Evolutionary conservation across 2,888 invertebrate genomes (phyloP), one percentile per base, ranked within the genome.

Genomic region (Phytoseiulus persimilis): DNA sequence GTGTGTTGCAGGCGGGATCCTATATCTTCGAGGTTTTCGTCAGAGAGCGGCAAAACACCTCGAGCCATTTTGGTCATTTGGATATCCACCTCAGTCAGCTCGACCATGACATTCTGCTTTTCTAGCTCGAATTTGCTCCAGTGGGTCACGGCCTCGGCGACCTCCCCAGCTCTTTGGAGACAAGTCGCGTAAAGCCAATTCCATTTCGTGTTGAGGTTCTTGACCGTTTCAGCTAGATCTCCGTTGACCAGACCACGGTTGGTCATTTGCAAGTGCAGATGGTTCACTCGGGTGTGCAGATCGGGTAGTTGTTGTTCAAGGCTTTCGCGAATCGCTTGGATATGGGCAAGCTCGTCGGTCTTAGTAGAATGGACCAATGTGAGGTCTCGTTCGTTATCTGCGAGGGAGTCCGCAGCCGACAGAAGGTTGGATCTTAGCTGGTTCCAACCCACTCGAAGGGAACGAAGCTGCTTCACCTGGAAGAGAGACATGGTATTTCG

Each of bases 61-160:
- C 39, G 11, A 3, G 87, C 87, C 87, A 87, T 87, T 45, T 87
- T 87, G 5, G 87, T 87, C 87, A 87, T 87, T 45, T 87, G 87
- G 39, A 87, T 87, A 23, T 87, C 87, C n/a, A 87, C 87, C 23
- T 87, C 87, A 0, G 87, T 87, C 31, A 87, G 39, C 87, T 33
- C 87, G 87, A 87, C 87, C 87, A 87, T 87, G 39, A 87, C 87
- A 31, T 87, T 87, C 6, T 87, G 87, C 33, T 87, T 87, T n/a
- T 87, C 87, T 28, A 87, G 31, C 39, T 87, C 87, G 87, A 87
- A 87, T 39, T 32, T 31, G 87, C 87, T 87, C 87, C 87, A 87
- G 32, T 87, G 87, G 32, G 87, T 39, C 45, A 87, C 87, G n/a
- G 87, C 87, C 23, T 87, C 87, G 23, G 87, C 87, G 87, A 45